Percentiles rank a stretch among this genome's conserved stretches.
These are phyloP conservation scores for Lathronympha strigana DNA, from an alignment of 2,888 invertebrate species.

Conservation along the genomic window DNA sequence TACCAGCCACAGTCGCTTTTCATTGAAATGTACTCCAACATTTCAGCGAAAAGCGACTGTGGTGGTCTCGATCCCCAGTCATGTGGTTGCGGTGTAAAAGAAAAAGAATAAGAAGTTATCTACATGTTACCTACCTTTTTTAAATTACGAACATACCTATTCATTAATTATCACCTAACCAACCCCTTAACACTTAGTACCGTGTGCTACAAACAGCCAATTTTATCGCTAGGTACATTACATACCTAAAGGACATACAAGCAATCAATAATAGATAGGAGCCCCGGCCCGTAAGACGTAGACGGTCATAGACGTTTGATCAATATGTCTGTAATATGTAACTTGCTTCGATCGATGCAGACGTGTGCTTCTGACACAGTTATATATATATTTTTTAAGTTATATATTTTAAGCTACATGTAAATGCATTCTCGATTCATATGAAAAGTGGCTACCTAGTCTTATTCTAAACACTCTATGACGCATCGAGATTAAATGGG, in stretches of 20 bases:
- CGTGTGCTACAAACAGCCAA: background rate
- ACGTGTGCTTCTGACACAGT: constrained; percentile 19
- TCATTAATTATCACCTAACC: background rate
- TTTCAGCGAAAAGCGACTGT: too few relatives aligned
- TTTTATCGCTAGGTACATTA: constrained; percentile 6
- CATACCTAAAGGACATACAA: constrained; percentile 20
- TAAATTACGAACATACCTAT: too few relatives aligned
- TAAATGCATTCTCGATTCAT: constrained; percentile 12
- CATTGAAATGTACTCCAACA: too few relatives aligned
- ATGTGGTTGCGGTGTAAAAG: too few relatives aligned
- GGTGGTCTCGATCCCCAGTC: too few relatives aligned
- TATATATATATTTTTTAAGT: too few relatives aligned
- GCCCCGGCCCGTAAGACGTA: constrained; percentile 53
- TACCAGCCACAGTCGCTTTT: too few relatives aligned
- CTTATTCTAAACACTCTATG: background rate
- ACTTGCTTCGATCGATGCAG: constrained; percentile 21
- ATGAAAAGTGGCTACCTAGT: background rate
- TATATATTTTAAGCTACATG: constrained; percentile 12
- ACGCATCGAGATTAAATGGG: too few relatives aligned
- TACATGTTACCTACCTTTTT: too few relatives aligned
- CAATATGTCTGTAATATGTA: constrained; percentile 54
- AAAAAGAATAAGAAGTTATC: too few relatives aligned
- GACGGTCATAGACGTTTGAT: constrained; percentile 53
- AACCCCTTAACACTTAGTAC: background rate
- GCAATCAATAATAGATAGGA: constrained; percentile 47